phyloP scores from a whole-genome alignment of 2,888 invertebrate genomes.

The Phyllotreta striolata region DNA sequence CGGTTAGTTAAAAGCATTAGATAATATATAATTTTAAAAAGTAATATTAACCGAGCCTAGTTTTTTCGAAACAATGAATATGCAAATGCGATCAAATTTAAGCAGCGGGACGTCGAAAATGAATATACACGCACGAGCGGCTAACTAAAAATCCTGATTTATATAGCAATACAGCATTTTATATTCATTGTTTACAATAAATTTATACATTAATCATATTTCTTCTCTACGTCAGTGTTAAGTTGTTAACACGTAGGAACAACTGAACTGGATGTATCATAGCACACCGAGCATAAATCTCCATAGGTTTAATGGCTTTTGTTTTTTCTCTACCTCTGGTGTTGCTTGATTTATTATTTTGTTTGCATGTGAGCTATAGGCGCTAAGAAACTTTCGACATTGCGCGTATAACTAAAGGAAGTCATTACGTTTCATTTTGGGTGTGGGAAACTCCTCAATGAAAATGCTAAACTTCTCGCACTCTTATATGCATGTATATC shows the following conservation, averaged over 20 bases:
- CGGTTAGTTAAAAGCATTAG: too few relatives aligned
- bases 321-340: conserved; percentile 6
- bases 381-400: too few relatives aligned
- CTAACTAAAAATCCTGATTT: conserved; percentile 46
- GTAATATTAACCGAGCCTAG: too few relatives aligned
- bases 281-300: conserved; percentile 17
- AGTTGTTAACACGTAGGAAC: conserved; percentile 27
- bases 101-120: conserved; percentile 45
- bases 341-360: conserved; percentile 5
- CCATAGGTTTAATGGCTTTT: conserved; percentile 14
- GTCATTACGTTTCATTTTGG: too few relatives aligned
- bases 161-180: conserved; percentile 32
- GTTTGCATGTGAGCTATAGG: conserved; percentile 8
- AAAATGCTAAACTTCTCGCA: too few relatives aligned
- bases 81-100: conserved; percentile 45
- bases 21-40: too few relatives aligned
- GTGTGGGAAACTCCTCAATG: too few relatives aligned
- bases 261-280: conserved; percentile 19
- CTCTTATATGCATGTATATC: too few relatives aligned
- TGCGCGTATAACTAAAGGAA: too few relatives aligned
- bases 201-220: conserved; percentile 27
- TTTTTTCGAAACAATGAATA: conserved; percentile 41
- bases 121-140: conserved; percentile 37
- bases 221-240: conserved; percentile 24
- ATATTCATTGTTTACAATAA: conserved; percentile 27